Base-by-base conservation (phyloP, 1,140 invertebrate genomes). In the Neuroterus valhalla region DNA sequence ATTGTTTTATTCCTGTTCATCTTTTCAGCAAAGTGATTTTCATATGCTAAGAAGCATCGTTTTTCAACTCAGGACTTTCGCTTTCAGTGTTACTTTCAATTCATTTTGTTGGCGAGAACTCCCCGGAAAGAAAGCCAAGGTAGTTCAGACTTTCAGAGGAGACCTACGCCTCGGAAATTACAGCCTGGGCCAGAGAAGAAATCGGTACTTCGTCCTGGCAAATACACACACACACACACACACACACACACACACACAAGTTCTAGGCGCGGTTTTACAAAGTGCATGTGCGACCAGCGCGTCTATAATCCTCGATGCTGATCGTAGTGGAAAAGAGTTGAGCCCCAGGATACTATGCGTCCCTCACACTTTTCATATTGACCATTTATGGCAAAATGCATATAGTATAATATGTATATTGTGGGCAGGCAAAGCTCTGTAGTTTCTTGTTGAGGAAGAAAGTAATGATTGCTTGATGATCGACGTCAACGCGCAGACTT, bases 141-240 rank as follows among this genome's bases (percentile, higher is more conserved):
- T 62, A 26, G 55, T 62, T 62, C 12, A 62, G 55, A 26, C 31
- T 38, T 38, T 38, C 31, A 38, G 31, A 38, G 31, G 31, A 38
- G 31, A 38, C 31, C 31, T 38, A 38, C 31, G 31, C 31, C 31
- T 8, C 8, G 31, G 23, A 62, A 62, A 62, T 62, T 62, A 38
- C 55, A 62, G 31, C 55, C 14, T 62, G 55, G 55, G n/a, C 55
- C 55, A 62, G 55, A 62, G 55, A 62, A 31, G 55, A 62, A 62
- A 62, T 62, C 55, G 52, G 23, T 26, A 62, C 52, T 62, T 62
- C 23, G 52, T 62, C 10, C 55, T 62, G 55, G 31, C 31, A 10
- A 5, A 62, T 14, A 62, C 31, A 62, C 55, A 62, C n/a, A n/a
- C n/a, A n/a, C n/a, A n/a, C n/a, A n/a, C n/a, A n/a, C n/a, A n/a